phyloP scores from a whole-genome alignment of 2,797 vertebrate species.

The Eidolon dupreanum region DNA sequence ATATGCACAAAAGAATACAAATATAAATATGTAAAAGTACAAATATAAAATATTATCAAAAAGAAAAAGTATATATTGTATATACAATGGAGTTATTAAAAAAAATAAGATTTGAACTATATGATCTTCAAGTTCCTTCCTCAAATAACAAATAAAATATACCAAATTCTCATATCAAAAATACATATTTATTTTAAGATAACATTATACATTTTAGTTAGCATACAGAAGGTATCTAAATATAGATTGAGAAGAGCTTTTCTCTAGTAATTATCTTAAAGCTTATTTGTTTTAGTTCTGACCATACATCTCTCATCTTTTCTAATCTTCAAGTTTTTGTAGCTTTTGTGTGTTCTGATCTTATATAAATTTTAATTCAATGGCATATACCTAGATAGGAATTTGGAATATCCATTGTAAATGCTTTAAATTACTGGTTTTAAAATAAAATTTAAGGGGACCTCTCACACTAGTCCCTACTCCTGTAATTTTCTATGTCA shows the following conservation, averaged over 20 bases:
- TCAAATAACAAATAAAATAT: neutral
- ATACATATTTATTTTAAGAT: neutral
- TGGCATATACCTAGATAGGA: neutral
- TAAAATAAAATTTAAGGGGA: neutral
- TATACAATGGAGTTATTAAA: neutral
- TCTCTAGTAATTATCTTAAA: neutral
- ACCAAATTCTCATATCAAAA: neutral
- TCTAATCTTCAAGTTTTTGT: neutral
- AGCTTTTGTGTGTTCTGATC: neutral
- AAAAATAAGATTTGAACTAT: neutral
- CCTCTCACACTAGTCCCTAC: neutral
- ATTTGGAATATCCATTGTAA: neutral
- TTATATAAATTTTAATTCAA: constrained; percentile 1
- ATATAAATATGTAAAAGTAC: neutral
- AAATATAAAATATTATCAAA: neutral
- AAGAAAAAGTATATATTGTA: neutral
- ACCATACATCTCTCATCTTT: neutral
- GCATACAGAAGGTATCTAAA: neutral
- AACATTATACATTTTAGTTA: neutral
- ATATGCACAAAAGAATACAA: neutral
- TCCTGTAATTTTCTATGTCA: neutral
- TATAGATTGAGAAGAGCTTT: neutral
- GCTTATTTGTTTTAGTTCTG: neutral
- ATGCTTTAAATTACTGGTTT: neutral
- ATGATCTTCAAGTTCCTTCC: neutral